Base-by-base conservation (phyloP, 2,888 invertebrate species). In the Trichacis sp. region DNA sequence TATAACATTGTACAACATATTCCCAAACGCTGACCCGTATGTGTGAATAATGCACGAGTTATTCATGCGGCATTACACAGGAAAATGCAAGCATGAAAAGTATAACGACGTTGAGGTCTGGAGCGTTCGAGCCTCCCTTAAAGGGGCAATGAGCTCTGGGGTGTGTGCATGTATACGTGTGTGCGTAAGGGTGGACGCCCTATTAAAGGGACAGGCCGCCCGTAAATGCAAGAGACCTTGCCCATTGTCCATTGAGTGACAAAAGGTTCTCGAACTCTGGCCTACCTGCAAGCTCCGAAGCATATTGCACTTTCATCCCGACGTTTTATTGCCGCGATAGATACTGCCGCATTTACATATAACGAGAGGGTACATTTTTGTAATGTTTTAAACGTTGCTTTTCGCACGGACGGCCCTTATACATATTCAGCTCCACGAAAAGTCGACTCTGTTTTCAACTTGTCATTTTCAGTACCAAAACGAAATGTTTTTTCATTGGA, bases 21-120 rank as follows among this genome's bases (percentile, higher is more conserved):
- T n/a, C n/a, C n/a, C n/a, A n/a, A n/a, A n/a, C n/a, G n/a, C n/a
- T n/a, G n/a, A n/a, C n/a, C n/a, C n/a, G 17, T 43, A 36, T 17
- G 33, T 9, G 55, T 57, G 49, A 55, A 57, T 57, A 57, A 54
- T 63, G 43, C 50, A 54, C 49, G 42, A 58, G 40, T 30, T 24
- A 58, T 64, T 58, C 42, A 45, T 40, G 51, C 29, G 54, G 42
- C 19, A 63, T 53, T 58, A 54, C 46, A 54, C 46, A 50, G 64
- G 49, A 54, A 58, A 64, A 58, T 38, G 46, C 54, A 53, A 42
- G 57, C 57, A 53, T 53, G 49, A 49, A 56, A 59, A 64, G 64
- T 59, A 57, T 57, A 64, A 56, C 59, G 59, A 43, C 48, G 55
- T 55, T 64, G 59, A 64, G 59, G 64, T 64, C 58, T 64, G 40